These are phyloP conservation scores for Tauraco erythrolophus DNA, from an alignment of 2,113 vertebrate genomes.

Conservation along the genomic window DNA sequence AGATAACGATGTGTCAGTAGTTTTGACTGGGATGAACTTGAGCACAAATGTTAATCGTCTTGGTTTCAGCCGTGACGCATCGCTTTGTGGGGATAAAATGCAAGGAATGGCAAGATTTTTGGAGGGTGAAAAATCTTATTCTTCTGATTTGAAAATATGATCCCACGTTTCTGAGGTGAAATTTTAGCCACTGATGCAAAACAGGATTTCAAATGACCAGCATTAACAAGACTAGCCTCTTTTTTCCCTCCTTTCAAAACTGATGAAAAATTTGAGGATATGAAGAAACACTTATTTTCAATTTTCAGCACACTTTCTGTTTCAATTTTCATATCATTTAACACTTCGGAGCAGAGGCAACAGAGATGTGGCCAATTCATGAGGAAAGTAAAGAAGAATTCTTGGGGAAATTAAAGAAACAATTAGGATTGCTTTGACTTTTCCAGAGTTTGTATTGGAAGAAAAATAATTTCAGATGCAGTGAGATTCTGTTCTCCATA, in stretches of 20 bases:
- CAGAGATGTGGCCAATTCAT: neutral
- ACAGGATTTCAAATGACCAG: neutral
- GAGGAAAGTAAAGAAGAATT: neutral
- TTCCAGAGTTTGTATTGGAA: neutral
- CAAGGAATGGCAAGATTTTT: neutral
- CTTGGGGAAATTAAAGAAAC: neutral
- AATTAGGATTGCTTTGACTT: neutral
- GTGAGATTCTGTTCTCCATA: neutral
- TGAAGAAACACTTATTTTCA: neutral
- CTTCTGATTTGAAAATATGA: neutral
- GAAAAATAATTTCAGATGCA: neutral
- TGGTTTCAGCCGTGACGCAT: rapidly evolving
- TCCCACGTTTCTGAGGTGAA: neutral
- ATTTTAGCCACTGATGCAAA: neutral
- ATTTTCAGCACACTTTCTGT: neutral
- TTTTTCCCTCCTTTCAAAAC: neutral
- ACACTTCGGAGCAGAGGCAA: neutral
- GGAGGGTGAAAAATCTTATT: rapidly evolving
- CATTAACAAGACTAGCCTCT: neutral
- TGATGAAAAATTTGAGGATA: neutral
- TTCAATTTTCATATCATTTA: neutral
- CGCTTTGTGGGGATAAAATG: neutral
- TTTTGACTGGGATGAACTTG: neutral
- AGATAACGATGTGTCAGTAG: neutral
- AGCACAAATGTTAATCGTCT: neutral